These are phyloP conservation scores for Tanypteryx hageni DNA, from an alignment of 2,888 invertebrate genomes.

Conservation along the genomic window DNA sequence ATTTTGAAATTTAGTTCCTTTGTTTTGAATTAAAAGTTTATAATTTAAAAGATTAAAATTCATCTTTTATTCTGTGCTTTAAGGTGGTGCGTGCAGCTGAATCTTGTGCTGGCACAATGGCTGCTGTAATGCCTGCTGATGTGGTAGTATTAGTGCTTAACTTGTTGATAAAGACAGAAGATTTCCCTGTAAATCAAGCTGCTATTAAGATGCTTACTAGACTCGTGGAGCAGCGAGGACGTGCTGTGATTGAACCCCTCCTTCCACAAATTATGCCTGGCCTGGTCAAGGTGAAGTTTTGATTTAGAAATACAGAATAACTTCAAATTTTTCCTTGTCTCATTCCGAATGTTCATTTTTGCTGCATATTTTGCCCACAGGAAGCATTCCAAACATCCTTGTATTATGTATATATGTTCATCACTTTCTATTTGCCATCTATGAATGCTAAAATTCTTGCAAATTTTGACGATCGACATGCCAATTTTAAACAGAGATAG, in stretches of 20 bases:
- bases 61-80: constrained; percentile 67
- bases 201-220: constrained; percentile 94
- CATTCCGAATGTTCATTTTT: no score
- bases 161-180: constrained; percentile 92
- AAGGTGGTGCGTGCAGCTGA: constrained; percentile 91
- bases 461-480: no score
- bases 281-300: constrained; percentile 84
- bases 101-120: constrained; percentile 86
- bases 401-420: no score
- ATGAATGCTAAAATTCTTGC: no score
- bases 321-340: not conserved
- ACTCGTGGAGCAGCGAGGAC: constrained; percentile 86
- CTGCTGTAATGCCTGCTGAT: constrained; percentile 88
- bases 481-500: no score
- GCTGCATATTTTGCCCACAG: no score
- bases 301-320: no score
- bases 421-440: no score
- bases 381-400: no score
- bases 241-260: constrained; percentile 84
- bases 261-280: constrained; percentile 91
- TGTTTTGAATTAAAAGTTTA: not conserved
- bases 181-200: constrained; percentile 91
- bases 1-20: not conserved
- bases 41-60: not conserved
- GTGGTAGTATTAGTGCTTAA: constrained; percentile 86